Evolutionary conservation across 1,140 invertebrate species (phyloP), one percentile per base, ranked within the genome.

Genomic region (Philotrypesis tridentata): DNA sequence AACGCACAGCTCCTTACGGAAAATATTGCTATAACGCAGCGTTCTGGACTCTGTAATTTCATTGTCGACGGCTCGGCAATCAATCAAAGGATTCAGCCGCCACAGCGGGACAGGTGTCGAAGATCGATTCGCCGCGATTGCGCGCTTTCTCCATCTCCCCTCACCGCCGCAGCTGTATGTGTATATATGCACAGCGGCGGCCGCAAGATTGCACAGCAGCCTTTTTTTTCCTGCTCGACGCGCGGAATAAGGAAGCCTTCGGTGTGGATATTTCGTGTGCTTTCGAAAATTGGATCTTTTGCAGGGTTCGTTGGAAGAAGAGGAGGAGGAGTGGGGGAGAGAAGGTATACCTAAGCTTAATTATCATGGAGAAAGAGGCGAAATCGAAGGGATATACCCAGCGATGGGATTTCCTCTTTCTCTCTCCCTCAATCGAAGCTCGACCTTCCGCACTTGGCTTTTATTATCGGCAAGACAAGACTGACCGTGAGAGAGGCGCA

Each of bases 71-170:
- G 23, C 3, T n/a, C n/a, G 43, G 27, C 68, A 60, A 79, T 79
- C 68, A 79, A 79, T 79, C 77, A 72, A 72, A 72, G 63, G 67
- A 70, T 29, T 33, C 29, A 12, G n/a, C n/a, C 31, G 14, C 14
- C 11, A 61, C 74, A 7, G 12, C 68, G 29, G 68, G 71, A 79
- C 68, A 76, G 77, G 74, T 29, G 74, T 81, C 79, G 70, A 82
- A 82, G 80, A 83, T 85, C 77, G 84, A 72, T 79, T 79, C 67
- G 67, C 68, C 31, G 70, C 68, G 23, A 79, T 79, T 79, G 67
- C 65, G 55, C 23, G 8, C 63, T 23, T 7, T 17, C 63, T n/a
- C 63, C 23, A 5, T 65, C n/a, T 5, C n/a, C 23, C n/a, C 23
- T 25, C 23, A 25, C 55, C n/a, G 14, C 63, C 27, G 1, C 21